Conservation (phyloP, 2,888 invertebrate genomes). For the Andrena marginata region DNA sequence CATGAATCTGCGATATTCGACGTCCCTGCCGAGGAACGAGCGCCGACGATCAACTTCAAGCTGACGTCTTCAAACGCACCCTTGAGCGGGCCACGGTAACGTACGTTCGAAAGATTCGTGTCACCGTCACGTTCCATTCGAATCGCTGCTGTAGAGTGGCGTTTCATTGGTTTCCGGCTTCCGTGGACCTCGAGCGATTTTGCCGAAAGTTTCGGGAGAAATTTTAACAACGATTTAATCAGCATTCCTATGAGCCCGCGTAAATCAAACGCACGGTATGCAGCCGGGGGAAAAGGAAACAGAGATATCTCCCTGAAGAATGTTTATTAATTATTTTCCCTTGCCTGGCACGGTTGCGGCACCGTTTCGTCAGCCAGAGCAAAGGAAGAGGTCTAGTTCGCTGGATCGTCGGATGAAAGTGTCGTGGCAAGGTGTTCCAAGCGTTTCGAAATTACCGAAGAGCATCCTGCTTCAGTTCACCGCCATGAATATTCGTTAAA, state of each 20-base stretch:
- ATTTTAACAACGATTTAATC: conserved; percentile 85
- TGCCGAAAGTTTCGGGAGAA: conserved; percentile 75
- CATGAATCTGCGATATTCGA: background rate
- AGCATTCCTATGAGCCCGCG: conserved; percentile 81
- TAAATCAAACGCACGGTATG: conserved; percentile 72
- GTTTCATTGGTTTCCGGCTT: conserved; percentile 22
- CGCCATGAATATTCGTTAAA: conserved; percentile 41
- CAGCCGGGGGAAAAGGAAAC: conserved; percentile 65
- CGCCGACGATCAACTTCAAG: background rate
- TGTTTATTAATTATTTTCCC: conserved; percentile 80
- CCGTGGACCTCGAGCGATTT: conserved; percentile 57
- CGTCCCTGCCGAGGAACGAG: background rate
- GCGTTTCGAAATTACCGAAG: no score
- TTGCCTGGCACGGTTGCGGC: conserved; percentile 39
- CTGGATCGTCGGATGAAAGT: background rate
- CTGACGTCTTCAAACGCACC: background rate
- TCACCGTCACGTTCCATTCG: background rate
- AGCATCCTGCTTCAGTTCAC: background rate
- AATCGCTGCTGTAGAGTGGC: conserved; percentile 5
- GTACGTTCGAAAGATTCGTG: background rate
- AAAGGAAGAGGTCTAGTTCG: background rate
- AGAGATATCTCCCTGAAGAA: conserved; percentile 76
- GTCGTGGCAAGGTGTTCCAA: background rate
- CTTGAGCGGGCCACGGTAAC: no score
- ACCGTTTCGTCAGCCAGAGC: background rate